Percentiles rank a stretch among this genome's conserved stretches.
Conservation (phyloP, 1,140 invertebrate genomes). For the Meloidogyne hapla region DNA sequence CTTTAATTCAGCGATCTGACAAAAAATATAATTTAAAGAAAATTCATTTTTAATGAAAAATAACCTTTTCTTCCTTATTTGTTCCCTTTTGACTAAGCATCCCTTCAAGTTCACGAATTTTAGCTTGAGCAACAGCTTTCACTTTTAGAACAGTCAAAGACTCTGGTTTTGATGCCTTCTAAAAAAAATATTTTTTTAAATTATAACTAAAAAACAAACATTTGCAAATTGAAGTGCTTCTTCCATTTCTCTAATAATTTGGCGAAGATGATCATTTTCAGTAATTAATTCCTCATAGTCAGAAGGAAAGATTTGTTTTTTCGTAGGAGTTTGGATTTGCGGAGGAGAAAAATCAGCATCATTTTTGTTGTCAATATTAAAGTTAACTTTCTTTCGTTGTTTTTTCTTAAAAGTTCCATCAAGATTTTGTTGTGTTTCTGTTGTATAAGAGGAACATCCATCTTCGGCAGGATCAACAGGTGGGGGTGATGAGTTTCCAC, state of each 20-base stretch:
- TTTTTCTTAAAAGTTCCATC: conserved; percentile 28
- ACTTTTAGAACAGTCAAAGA: conserved; percentile 48
- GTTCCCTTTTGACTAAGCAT: conserved; percentile 22
- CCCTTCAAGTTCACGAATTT: conserved; percentile 58
- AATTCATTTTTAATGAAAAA: not conserved
- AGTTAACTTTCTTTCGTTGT: conserved; percentile 49
- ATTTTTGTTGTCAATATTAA: conserved; percentile 40
- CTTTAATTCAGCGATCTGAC: conserved; percentile 46
- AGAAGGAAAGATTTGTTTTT: not conserved
- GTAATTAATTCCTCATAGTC: conserved; percentile 45
- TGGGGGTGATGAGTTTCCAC: conserved; percentile 37
- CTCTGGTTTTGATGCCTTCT: not conserved
- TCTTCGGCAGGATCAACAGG: conserved; percentile 48
- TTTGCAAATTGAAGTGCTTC: conserved; percentile 11
- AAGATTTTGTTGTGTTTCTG: conserved; percentile 33
- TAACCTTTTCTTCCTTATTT: conserved; percentile 30
- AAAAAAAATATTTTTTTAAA: not conserved
- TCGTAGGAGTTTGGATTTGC: not conserved
- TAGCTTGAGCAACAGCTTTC: conserved; percentile 52
- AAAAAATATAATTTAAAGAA: not conserved
- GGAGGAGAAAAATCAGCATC: conserved; percentile 2
- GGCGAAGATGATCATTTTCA: conserved; percentile 54
- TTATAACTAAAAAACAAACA: not conserved
- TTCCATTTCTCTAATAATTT: conserved; percentile 53
- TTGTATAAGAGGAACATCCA: conserved; percentile 47